phyloP scores from a whole-genome alignment of 2,113 vertebrate genomes.

The Siniperca knerii region DNA sequence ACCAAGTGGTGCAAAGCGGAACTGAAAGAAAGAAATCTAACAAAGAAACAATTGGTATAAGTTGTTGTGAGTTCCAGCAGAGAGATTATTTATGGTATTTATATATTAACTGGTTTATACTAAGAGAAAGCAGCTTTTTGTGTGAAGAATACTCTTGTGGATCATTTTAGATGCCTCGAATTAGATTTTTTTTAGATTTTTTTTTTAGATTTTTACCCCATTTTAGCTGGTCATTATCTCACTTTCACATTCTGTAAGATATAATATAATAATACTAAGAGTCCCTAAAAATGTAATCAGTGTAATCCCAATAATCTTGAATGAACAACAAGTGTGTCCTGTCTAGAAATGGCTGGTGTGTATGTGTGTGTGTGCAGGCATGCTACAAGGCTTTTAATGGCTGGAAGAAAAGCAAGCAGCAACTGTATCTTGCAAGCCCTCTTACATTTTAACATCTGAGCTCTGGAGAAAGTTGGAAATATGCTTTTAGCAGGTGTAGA shows the following conservation, averaged over 20 bases:
- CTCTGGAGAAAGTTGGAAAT: background rate
- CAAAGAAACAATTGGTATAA: background rate
- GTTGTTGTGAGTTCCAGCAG: background rate
- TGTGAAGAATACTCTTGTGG: background rate
- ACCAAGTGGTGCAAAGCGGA: constrained; percentile 57
- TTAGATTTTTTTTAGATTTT: background rate
- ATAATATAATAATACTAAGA: background rate
- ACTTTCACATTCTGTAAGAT: background rate
- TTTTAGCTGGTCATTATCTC: background rate
- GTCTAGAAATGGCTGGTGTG: constrained; percentile 4
- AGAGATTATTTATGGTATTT: background rate
- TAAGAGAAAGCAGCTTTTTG: background rate
- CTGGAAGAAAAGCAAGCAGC: background rate
- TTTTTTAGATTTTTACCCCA: background rate
- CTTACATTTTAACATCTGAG: background rate
- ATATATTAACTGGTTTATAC: background rate
- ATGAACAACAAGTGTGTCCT: background rate
- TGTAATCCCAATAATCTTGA: background rate
- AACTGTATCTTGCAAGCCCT: background rate
- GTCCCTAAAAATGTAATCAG: background rate
- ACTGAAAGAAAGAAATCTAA: background rate
- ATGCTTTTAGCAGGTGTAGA: background rate
- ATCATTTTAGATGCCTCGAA: background rate
- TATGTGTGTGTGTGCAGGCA: background rate
- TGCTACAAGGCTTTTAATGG: constrained; percentile 10